Conservation (phyloP, 2,888 invertebrate species). For the Pyrrhosoma nymphula region DNA sequence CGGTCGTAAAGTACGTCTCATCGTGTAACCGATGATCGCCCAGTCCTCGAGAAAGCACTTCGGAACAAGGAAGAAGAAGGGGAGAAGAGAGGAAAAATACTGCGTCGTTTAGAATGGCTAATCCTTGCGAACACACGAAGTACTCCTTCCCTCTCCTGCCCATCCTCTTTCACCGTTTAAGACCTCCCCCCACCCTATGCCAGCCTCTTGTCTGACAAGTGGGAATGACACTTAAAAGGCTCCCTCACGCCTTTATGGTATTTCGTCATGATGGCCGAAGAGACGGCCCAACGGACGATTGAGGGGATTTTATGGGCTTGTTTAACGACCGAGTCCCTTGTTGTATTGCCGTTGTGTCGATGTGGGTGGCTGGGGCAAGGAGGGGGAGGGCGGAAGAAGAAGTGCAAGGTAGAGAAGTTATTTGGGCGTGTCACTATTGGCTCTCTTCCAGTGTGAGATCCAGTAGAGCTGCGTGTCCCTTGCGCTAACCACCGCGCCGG, state of each 20-base stretch:
- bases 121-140: not conserved
- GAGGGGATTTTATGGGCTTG: not conserved
- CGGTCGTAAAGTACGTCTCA: slow-evolving; percentile 4
- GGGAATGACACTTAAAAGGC: not conserved
- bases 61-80: not conserved
- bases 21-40: not conserved
- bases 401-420: not conserved
- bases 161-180: too few species aligned
- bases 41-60: not conserved
- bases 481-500: not conserved
- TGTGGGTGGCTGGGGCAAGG: not conserved
- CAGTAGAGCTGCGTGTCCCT: not conserved
- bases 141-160: not conserved
- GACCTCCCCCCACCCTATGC: not conserved
- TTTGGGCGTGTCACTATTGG: not conserved
- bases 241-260: not conserved
- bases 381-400: not conserved
- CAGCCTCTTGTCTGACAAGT: not conserved
- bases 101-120: not conserved
- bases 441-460: not conserved
- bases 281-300: not conserved
- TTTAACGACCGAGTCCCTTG: slow-evolving; percentile 14
- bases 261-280: not conserved
- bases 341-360: not conserved
- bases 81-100: not conserved